A percentile compares a stretch with the other conserved stretches of the same genome.
Evolutionary conservation across 2,113 vertebrate genomes (phyloP).

Genomic region (Serranochromis macrocephalus): DNA sequence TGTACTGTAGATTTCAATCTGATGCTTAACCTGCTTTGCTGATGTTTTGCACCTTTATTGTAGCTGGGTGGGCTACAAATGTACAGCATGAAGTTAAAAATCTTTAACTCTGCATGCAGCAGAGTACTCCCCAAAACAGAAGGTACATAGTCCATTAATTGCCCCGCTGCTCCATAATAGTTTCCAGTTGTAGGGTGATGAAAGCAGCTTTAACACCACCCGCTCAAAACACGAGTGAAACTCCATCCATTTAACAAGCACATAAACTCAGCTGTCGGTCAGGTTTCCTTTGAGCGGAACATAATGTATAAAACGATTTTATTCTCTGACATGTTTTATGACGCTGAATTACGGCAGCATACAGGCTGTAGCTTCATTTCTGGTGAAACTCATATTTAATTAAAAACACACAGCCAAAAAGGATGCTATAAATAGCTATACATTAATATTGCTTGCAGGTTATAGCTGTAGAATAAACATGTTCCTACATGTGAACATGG

Average conservation of each 20-base stretch:
- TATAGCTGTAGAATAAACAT: background rate
- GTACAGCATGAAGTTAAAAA: background rate
- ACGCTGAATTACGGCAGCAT: background rate
- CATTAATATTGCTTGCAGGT: background rate
- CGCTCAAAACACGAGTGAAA: background rate
- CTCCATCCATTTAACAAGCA: constrained; percentile 3
- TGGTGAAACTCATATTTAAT: background rate
- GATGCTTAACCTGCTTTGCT: constrained; percentile 16
- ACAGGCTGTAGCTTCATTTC: background rate
- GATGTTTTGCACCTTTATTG: background rate
- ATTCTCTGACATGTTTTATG: background rate
- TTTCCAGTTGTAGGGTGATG: constrained; percentile 18
- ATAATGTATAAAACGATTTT: background rate
- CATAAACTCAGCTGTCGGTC: constrained; percentile 17
- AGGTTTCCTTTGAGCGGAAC: background rate
- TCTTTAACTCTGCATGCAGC: background rate
- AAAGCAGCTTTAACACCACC: background rate
- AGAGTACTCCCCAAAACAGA: constrained; percentile 15
- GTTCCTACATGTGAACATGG: background rate
- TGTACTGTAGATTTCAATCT: constrained; percentile 37
- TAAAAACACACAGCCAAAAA: background rate
- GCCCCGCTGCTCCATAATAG: constrained; percentile 3
- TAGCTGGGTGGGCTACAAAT: constrained; percentile 11
- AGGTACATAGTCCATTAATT: background rate
- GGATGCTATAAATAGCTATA: background rate